Conservation (phyloP, 2,888 invertebrate genomes). For the Phalera bucephala region DNA sequence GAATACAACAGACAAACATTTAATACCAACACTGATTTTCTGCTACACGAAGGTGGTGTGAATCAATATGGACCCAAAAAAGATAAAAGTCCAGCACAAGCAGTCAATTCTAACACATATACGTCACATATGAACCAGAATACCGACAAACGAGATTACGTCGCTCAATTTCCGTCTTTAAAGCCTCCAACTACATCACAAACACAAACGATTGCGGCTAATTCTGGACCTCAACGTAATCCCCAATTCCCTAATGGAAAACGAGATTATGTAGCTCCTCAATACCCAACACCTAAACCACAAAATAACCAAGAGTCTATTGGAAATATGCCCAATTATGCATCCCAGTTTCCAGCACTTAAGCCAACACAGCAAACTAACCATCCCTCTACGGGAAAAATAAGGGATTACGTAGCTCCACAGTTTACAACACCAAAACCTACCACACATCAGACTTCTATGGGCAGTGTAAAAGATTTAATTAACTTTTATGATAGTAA, state of each 20-base stretch:
- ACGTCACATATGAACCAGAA: slow-evolving; percentile 12
- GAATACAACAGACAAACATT: slow-evolving; percentile 47
- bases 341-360: slow-evolving; percentile 50
- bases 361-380: slow-evolving; percentile 8
- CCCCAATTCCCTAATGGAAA: slow-evolving; percentile 19
- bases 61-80: slow-evolving; percentile 41
- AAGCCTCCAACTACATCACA: slow-evolving; percentile 19
- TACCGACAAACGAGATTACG: slow-evolving; percentile 28
- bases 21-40: slow-evolving; percentile 63
- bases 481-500: slow-evolving; percentile 64
- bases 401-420: slow-evolving; percentile 54
- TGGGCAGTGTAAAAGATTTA: slow-evolving; percentile 67
- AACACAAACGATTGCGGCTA: slow-evolving; percentile 12
- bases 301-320: slow-evolving; percentile 20
- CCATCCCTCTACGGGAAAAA: slow-evolving; percentile 20
- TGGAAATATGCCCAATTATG: slow-evolving; percentile 44
- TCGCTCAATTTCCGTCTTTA: slow-evolving; percentile 30
- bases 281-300: slow-evolving; percentile 24
- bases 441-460: slow-evolving; percentile 31
- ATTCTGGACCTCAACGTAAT: slow-evolving; percentile 15
- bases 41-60: slow-evolving; percentile 62
- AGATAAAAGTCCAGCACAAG: slow-evolving; percentile 36
- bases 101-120: slow-evolving; percentile 16
- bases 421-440: slow-evolving; percentile 35
- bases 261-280: slow-evolving; percentile 37